These are phyloP conservation scores for Anomalospiza imberbis DNA, from an alignment of 2,797 vertebrate genomes.

Conservation along the genomic window DNA sequence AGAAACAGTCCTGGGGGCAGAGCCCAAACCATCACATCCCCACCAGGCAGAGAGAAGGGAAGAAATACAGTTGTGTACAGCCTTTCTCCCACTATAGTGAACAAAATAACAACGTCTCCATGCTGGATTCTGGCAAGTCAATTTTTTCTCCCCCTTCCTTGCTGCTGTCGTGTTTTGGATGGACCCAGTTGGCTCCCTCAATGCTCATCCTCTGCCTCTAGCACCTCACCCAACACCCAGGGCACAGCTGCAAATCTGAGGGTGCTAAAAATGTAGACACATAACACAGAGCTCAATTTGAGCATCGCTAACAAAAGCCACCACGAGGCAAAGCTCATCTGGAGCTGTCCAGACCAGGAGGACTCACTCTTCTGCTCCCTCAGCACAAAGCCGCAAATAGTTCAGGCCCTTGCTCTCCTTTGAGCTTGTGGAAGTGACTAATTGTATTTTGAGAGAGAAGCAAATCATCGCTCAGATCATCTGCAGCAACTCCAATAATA, in stretches of 20 bases:
- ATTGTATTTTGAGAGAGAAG: conserved; percentile 1
- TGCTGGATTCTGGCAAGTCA: neutral
- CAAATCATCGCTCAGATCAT: neutral
- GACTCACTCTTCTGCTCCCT: neutral
- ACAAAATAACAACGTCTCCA: neutral
- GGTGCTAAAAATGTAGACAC: neutral
- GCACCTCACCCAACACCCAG: neutral
- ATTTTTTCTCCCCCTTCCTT: neutral
- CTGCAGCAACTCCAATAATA: conserved; percentile 7
- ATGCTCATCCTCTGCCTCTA: neutral
- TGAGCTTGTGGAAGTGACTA: neutral
- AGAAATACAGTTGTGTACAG: rapidly evolving
- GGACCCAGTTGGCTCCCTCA: neutral
- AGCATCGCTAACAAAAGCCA: neutral
- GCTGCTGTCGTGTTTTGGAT: rapidly evolving
- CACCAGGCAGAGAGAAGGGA: neutral
- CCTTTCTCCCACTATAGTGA: neutral
- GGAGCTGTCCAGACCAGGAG: neutral
- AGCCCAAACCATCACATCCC: neutral
- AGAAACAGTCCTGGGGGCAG: neutral
- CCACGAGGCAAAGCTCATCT: neutral
- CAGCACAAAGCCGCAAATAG: neutral
- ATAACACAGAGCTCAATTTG: rapidly evolving
- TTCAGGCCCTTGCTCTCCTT: neutral
- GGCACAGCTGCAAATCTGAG: neutral